These are phyloP conservation scores for Hydrophis major DNA, from an alignment of 2,797 vertebrate species.

Conservation along the genomic window DNA sequence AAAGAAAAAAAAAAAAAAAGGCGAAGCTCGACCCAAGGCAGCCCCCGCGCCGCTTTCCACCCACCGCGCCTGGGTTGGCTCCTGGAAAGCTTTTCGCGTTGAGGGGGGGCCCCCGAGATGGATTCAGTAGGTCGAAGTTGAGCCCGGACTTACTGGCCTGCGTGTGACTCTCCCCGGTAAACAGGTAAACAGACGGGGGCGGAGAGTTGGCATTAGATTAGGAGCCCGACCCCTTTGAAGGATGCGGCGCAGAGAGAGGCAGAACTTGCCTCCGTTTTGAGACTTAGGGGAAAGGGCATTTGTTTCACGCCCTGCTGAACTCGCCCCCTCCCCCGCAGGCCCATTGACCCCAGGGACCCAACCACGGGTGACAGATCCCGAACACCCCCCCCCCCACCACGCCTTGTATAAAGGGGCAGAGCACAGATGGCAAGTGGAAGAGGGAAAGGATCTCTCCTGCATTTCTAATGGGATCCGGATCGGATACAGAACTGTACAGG, in stretches of 20 bases:
- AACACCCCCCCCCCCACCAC: conserved; percentile 12
- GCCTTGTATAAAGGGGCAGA: conserved; percentile 21
- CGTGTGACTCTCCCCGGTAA: not conserved
- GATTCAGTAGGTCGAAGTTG: not conserved
- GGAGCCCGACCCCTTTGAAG: conserved; percentile 62
- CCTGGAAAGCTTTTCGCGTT: not conserved
- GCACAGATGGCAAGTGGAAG: conserved; percentile 37
- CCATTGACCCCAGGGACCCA: not conserved
- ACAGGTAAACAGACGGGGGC: not conserved
- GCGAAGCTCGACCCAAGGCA: not conserved
- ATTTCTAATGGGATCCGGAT: conserved; percentile 50
- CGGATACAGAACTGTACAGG: conserved; percentile 60
- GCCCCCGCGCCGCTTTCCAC: not conserved
- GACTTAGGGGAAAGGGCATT: conserved; percentile 43
- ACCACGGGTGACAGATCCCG: not conserved
- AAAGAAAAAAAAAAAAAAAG: not conserved
- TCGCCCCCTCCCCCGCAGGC: not conserved
- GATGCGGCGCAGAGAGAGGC: conserved; percentile 49
- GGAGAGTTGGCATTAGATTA: not conserved
- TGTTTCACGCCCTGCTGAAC: not conserved
- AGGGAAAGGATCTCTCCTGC: conserved; percentile 40
- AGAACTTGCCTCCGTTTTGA: conserved; percentile 62
- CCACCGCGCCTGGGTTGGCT: not conserved
- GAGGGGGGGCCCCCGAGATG: not conserved
- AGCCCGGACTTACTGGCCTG: not conserved